phyloP scores from a whole-genome alignment of 64 coral and sea anemone genomes.

The Actinia equina region DNA sequence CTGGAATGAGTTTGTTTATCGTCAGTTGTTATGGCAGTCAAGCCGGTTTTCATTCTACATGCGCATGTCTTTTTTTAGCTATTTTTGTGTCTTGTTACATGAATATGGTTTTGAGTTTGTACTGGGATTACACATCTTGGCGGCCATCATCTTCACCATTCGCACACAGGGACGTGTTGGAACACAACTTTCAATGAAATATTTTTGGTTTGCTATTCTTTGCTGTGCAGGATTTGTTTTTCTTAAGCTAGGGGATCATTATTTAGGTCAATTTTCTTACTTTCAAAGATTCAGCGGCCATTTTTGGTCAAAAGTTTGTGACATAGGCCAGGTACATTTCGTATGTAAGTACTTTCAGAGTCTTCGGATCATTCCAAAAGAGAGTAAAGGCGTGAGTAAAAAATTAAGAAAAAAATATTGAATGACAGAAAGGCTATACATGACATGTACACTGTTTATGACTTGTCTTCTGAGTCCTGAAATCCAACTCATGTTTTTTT shows the following conservation, averaged over 20 bases:
- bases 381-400: conserved; percentile 7
- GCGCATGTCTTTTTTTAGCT: conserved; percentile 63
- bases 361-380: conserved; percentile 13
- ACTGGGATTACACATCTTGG: conserved; percentile 62
- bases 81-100: conserved; percentile 68
- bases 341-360: conserved; percentile 50
- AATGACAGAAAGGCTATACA: background rate
- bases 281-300: conserved; percentile 79
- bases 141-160: conserved; percentile 53
- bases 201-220: conserved; percentile 31
- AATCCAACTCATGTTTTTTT: too few relatives aligned
- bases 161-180: conserved; percentile 66
- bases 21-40: conserved; percentile 34
- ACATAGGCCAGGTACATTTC: conserved; percentile 81
- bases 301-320: conserved; percentile 92
- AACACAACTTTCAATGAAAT: conserved; percentile 34
- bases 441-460: background rate
- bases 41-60: conserved; percentile 33
- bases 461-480: too few relatives aligned
- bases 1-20: conserved; percentile 87
- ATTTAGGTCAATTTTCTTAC: conserved; percentile 43
- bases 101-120: conserved; percentile 72
- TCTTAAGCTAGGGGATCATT: conserved; percentile 78
- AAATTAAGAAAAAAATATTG: background rate
- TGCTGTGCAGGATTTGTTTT: conserved; percentile 73